Evolutionary conservation across 2,113 vertebrate genomes (phyloP).

Genomic region (Gymnogyps californianus): DNA sequence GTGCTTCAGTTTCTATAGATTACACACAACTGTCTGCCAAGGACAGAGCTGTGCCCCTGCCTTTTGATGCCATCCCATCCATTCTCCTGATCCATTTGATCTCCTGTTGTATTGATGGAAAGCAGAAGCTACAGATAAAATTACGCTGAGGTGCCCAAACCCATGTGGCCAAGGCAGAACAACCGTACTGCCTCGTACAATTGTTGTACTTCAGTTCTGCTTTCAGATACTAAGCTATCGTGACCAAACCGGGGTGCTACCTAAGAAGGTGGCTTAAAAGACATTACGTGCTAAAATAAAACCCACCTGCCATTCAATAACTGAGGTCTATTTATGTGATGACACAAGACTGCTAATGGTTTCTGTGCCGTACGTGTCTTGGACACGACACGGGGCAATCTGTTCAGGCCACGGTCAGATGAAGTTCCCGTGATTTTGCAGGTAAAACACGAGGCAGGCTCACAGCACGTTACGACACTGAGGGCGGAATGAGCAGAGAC

Average conservation of each 20-base stretch:
- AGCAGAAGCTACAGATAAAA: background rate
- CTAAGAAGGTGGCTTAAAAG: background rate
- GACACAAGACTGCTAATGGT: background rate
- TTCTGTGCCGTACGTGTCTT: background rate
- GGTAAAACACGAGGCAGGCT: background rate
- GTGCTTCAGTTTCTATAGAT: background rate
- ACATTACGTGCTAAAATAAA: background rate
- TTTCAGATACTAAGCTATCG: accelerated
- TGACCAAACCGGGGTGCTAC: background rate
- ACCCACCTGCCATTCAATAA: background rate
- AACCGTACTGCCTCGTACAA: background rate
- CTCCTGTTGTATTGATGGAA: background rate
- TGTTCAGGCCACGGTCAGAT: background rate
- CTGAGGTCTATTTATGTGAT: background rate
- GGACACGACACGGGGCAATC: background rate
- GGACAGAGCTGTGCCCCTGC: background rate
- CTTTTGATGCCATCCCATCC: background rate
- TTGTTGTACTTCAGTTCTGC: background rate
- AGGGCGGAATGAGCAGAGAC: background rate
- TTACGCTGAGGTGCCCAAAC: background rate
- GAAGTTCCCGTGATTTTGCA: background rate
- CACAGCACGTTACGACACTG: background rate
- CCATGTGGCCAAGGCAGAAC: background rate
- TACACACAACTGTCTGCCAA: background rate
- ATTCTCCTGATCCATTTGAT: background rate